These are phyloP conservation scores for Euborellia annulipes DNA, from an alignment of 1,140 invertebrate genomes.

Conservation along the genomic window DNA sequence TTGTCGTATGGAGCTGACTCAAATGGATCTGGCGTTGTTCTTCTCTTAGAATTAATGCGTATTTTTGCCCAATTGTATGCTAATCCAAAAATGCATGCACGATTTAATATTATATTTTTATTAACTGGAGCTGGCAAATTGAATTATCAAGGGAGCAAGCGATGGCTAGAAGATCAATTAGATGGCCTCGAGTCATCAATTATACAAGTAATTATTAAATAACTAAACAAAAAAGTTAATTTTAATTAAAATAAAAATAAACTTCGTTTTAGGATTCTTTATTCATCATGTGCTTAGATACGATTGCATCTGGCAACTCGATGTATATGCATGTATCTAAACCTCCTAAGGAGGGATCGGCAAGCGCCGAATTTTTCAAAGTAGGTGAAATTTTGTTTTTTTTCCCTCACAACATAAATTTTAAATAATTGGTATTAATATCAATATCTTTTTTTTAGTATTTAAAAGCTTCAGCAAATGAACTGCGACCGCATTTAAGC, in stretches of 20 bases:
- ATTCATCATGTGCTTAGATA: constrained; percentile 86
- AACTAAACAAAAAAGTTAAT: no score
- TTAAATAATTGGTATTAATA: no score
- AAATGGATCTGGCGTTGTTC: constrained; percentile 82
- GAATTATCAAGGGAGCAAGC: constrained; percentile 91
- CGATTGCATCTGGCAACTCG: constrained; percentile 46
- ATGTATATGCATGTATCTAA: constrained; percentile 91
- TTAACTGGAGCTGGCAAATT: constrained; percentile 83
- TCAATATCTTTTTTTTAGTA: constrained; percentile 24
- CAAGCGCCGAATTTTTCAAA: constrained; percentile 54
- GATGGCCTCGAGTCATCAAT: constrained; percentile 55
- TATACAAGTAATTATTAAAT: constrained; percentile 43
- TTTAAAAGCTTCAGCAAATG: constrained; percentile 38
- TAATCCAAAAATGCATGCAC: constrained; percentile 58
- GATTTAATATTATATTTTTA: constrained; percentile 79
- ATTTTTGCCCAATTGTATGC: constrained; percentile 86
- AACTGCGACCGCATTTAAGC: constrained; percentile 30
- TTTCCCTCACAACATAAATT: constrained; percentile 4
- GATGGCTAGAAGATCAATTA: constrained; percentile 88
- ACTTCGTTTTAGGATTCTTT: constrained; percentile 52
- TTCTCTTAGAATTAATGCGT: constrained; percentile 74
- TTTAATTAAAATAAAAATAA: neutral
- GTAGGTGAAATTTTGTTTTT: constrained; percentile 20
- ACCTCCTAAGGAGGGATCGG: constrained; percentile 74
- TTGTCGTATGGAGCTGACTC: constrained; percentile 76